phyloP scores from a whole-genome alignment of 2,113 vertebrate species.

The Hippocampus comes region DNA sequence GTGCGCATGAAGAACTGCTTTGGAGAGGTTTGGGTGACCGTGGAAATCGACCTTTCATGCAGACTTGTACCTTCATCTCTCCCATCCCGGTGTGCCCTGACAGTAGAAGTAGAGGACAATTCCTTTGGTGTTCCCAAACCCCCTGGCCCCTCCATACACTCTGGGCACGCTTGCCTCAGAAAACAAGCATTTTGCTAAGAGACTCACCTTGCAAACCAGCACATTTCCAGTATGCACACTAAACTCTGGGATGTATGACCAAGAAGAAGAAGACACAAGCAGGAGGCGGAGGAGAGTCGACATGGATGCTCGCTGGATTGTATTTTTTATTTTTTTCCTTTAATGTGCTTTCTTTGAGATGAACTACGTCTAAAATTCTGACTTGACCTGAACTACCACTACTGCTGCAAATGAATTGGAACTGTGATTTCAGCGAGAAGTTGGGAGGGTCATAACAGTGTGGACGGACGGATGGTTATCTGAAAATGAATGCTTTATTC shows the following conservation, averaged over 20 bases:
- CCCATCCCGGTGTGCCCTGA: conserved; percentile 38
- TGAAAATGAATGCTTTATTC: conserved; percentile 75
- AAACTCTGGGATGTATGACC: conserved; percentile 65
- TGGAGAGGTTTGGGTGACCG: conserved; percentile 57
- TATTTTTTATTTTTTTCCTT: conserved; percentile 67
- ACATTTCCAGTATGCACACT: conserved; percentile 58
- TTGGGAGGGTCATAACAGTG: conserved; percentile 11
- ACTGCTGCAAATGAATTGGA: conserved; percentile 71
- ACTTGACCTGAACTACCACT: conserved; percentile 39
- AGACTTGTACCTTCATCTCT: conserved; percentile 51
- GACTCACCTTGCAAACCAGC: conserved; percentile 31
- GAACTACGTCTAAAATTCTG: conserved; percentile 57
- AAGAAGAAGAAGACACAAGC: conserved; percentile 21
- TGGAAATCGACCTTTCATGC: conserved; percentile 63
- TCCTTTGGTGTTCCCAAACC: conserved; percentile 25
- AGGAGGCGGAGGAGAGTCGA: conserved; percentile 17
- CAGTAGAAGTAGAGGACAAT: conserved; percentile 46
- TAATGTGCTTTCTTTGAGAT: conserved; percentile 67
- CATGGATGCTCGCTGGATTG: conserved; percentile 60
- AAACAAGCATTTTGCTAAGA: conserved; percentile 33
- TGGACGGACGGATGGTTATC: conserved; percentile 49
- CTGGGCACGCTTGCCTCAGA: conserved; percentile 25
- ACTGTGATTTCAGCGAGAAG: conserved; percentile 55
- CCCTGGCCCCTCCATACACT: neutral
- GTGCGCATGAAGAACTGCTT: conserved; percentile 80